Conservation (phyloP, 2,888 invertebrate species). For the Bedellia somnulentella region DNA sequence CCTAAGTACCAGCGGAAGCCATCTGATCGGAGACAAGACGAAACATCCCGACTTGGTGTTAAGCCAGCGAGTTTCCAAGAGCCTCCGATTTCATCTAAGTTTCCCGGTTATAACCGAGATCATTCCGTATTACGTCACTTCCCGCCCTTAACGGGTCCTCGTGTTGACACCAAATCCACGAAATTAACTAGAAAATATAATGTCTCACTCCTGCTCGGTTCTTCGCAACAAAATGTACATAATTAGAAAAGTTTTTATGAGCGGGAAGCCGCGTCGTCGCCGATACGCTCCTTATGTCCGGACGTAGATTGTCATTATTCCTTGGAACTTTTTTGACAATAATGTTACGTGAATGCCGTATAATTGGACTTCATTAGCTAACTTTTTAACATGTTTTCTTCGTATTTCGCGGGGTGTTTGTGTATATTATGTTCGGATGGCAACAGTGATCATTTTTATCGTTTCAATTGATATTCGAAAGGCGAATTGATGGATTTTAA, state of each 20-base stretch:
- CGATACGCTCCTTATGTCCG: slow-evolving; percentile 41
- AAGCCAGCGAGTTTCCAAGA: too few relatives aligned
- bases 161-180: slow-evolving; percentile 34
- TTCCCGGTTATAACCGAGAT: slow-evolving; percentile 21
- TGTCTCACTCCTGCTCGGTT: slow-evolving; percentile 29
- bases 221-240: slow-evolving; percentile 55
- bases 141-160: slow-evolving; percentile 1
- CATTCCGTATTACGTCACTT: slow-evolving; percentile 18
- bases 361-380: not conserved
- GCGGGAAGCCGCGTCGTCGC: slow-evolving; percentile 35
- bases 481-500: too few relatives aligned
- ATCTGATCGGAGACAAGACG: too few relatives aligned
- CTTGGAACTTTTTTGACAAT: too few relatives aligned
- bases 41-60: too few relatives aligned
- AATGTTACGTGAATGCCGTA: slow-evolving; percentile 24
- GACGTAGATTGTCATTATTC: slow-evolving; percentile 40
- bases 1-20: too few relatives aligned
- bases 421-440: too few relatives aligned
- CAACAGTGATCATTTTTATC: too few relatives aligned
- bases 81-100: slow-evolving; percentile 28
- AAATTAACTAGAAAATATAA: slow-evolving; percentile 53
- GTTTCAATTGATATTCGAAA: too few relatives aligned
- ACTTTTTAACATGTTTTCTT: slow-evolving; percentile 1
- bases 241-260: slow-evolving; percentile 61
- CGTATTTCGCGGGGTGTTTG: too few relatives aligned